Conservation (phyloP, 2,888 invertebrate species). For the Peribatodes rhomboidaria region DNA sequence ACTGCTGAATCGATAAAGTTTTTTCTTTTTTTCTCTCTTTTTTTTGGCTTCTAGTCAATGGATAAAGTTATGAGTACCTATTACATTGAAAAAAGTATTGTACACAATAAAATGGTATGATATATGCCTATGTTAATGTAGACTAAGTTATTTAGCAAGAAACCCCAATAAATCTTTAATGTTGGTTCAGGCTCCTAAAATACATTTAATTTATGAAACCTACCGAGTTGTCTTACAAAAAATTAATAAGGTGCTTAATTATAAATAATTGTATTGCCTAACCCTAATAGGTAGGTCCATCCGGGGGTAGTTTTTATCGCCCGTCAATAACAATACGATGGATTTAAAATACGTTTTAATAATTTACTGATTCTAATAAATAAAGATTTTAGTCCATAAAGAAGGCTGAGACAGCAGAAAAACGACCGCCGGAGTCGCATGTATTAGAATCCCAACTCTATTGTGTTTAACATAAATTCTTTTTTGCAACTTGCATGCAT, state of each 20-base stretch:
- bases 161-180: slow-evolving; percentile 27
- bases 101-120: too few relatives aligned
- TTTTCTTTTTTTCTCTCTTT: too few relatives aligned
- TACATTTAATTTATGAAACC: slow-evolving; percentile 28
- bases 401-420: slow-evolving; percentile 68
- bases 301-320: slow-evolving; percentile 59
- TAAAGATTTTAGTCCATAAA: slow-evolving; percentile 82
- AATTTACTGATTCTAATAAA: slow-evolving; percentile 84
- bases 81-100: too few relatives aligned
- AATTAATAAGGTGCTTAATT: slow-evolving; percentile 37
- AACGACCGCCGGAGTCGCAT: slow-evolving; percentile 83
- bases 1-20: too few relatives aligned
- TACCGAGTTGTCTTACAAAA: slow-evolving; percentile 20
- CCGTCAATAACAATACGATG: slow-evolving; percentile 69
- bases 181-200: slow-evolving; percentile 20
- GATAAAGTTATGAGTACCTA: too few relatives aligned
- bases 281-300: slow-evolving; percentile 37
- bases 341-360: slow-evolving; percentile 78
- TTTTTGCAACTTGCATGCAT: slow-evolving; percentile 83
- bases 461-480: slow-evolving; percentile 82
- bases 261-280: slow-evolving; percentile 39
- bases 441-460: slow-evolving; percentile 80
- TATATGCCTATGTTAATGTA: too few relatives aligned
- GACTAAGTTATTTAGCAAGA: neutral
- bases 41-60: too few relatives aligned